Conservation (phyloP, 2,113 vertebrate species). For the Reinhardtius hippoglossoides region DNA sequence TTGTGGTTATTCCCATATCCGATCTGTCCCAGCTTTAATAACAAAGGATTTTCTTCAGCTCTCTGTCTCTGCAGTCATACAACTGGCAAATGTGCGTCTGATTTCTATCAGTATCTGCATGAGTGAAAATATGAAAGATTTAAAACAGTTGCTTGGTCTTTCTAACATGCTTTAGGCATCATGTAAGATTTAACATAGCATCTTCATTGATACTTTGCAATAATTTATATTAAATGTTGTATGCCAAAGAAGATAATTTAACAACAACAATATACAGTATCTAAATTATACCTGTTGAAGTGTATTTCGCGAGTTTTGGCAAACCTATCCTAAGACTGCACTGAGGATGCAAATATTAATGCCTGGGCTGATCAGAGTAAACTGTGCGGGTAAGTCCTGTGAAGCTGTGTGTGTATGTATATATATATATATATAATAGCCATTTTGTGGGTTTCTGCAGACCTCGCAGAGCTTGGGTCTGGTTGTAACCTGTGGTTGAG, state of each 20-base stretch:
- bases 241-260: too few relatives aligned
- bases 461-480: conserved; percentile 44
- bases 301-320: too few relatives aligned
- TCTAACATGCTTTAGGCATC: neutral
- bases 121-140: conserved; percentile 28
- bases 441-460: conserved; percentile 57
- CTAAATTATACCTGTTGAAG: too few relatives aligned
- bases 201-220: neutral
- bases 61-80: conserved; percentile 30
- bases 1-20: conserved; percentile 60
- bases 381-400: conserved; percentile 29
- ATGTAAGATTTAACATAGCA: neutral
- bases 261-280: too few relatives aligned
- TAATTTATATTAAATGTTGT: neutral
- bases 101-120: conserved; percentile 35
- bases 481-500: conserved; percentile 81
- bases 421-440: conserved; percentile 38
- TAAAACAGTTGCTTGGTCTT: neutral
- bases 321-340: too few relatives aligned
- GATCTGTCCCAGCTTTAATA: conserved; percentile 61
- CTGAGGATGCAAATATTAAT: conserved; percentile 5
- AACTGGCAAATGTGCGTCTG: conserved; percentile 37
- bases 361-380: conserved; percentile 30
- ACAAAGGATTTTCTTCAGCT: conserved; percentile 55
- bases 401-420: conserved; percentile 32